Evolutionary conservation across 1,140 invertebrate genomes (phyloP).

Genomic region (Metaphire vulgaris): DNA sequence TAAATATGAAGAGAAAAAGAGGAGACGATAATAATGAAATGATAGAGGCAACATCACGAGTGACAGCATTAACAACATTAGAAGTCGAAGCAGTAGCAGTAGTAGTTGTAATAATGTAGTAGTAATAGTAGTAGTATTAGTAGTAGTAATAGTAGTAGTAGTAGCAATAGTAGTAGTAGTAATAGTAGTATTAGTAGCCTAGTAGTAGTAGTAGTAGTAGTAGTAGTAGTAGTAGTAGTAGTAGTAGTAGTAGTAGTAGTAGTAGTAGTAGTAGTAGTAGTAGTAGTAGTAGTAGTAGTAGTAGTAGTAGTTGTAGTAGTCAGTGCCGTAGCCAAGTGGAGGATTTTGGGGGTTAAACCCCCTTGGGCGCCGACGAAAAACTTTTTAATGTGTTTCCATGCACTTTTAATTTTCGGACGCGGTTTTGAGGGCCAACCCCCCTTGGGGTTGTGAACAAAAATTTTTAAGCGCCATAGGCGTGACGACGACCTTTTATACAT

Average conservation of each 20-base stretch:
- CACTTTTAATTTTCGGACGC: too few relatives aligned
- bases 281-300: slow-evolving; percentile 1
- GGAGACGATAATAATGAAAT: too few relatives aligned
- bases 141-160: slow-evolving; percentile 1
- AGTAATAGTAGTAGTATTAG: neutral
- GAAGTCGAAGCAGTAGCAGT: neutral
- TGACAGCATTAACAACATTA: neutral
- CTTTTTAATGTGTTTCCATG: too few relatives aligned
- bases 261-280: neutral
- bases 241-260: neutral
- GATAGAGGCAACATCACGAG: too few relatives aligned
- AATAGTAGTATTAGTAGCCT: neutral
- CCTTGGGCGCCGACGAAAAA: too few relatives aligned
- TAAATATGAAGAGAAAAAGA: too few relatives aligned
- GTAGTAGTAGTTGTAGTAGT: neutral
- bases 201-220: neutral
- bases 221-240: neutral
- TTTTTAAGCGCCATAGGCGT: too few relatives aligned
- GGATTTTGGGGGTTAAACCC: too few relatives aligned
- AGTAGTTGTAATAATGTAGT: neutral
- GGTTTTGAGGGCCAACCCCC: too few relatives aligned
- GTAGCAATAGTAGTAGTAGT: neutral
- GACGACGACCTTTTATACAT: too few relatives aligned
- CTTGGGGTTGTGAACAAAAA: too few relatives aligned
- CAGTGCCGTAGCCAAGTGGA: neutral